A percentile compares a stretch with the other conserved stretches of the same genome.
Evolutionary conservation across 2,888 invertebrate genomes (phyloP).

Genomic region (Agrotis exclamationis): DNA sequence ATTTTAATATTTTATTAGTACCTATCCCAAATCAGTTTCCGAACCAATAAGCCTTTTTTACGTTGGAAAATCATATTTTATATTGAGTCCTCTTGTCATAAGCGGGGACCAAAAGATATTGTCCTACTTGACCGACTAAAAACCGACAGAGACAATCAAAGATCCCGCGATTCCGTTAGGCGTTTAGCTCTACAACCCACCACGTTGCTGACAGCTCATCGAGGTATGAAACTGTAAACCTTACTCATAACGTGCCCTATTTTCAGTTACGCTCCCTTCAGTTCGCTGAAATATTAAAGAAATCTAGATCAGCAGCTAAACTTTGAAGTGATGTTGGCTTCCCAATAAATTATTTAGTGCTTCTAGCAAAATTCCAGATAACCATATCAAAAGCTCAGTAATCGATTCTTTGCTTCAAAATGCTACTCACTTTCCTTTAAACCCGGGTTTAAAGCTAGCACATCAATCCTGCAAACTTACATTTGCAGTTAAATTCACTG

Average conservation of each 20-base stretch:
- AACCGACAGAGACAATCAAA: no score
- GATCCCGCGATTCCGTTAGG: no score
- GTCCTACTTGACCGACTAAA: no score
- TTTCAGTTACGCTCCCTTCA: not conserved
- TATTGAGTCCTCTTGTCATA: no score
- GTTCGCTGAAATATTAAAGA: constrained; percentile 8
- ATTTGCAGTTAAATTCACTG: not conserved
- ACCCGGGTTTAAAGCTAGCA: constrained; percentile 45
- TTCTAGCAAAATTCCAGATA: constrained; percentile 35
- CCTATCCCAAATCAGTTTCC: no score
- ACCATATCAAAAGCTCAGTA: constrained; percentile 44
- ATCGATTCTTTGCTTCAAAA: constrained; percentile 52
- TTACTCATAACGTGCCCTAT: not conserved
- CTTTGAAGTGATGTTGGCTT: constrained; percentile 9
- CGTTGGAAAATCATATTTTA: no score
- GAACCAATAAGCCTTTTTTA: no score
- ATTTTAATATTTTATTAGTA: no score
- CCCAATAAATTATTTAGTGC: constrained; percentile 36
- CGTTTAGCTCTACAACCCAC: no score
- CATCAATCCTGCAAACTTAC: constrained; percentile 27
- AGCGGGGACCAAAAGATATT: no score
- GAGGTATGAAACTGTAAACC: no score
- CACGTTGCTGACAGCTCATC: no score
- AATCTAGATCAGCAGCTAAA: constrained; percentile 12
- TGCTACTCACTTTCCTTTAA: constrained; percentile 56